Conservation (phyloP, 2,113 vertebrate genomes). For the Salvelinus sp. region DNA sequence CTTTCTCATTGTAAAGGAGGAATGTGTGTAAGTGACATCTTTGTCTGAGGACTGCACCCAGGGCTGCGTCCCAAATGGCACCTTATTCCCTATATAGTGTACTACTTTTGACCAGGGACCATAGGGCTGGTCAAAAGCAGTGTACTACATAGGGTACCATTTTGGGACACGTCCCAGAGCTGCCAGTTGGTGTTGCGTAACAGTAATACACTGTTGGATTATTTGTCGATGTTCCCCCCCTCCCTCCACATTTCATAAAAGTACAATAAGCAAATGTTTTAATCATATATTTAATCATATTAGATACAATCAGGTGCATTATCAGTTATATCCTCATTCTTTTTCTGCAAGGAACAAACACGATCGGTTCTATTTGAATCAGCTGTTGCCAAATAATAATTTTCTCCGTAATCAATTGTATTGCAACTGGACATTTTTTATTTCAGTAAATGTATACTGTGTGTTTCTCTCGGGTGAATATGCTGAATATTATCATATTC, state of each 20-base stretch:
- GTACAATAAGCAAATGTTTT: not conserved
- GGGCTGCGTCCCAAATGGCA: too few species aligned
- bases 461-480: too few species aligned
- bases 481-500: not conserved
- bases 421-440: not conserved
- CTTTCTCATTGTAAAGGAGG: slow-evolving; percentile 1
- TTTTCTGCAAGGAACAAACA: not conserved
- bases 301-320: not conserved
- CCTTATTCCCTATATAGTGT: too few species aligned
- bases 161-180: too few species aligned
- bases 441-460: not conserved
- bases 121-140: too few species aligned
- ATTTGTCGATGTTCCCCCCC: not conserved
- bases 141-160: too few species aligned
- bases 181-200: too few species aligned
- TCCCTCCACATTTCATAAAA: not conserved
- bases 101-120: too few species aligned
- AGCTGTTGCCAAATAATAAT: not conserved
- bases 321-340: not conserved
- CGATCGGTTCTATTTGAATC: not conserved
- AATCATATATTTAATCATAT: not conserved
- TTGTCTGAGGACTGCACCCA: too few species aligned
- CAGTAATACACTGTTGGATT: not conserved
- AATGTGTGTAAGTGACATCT: not conserved
- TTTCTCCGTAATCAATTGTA: not conserved